Percentiles rank a stretch among this genome's conserved stretches.
These are phyloP conservation scores for Siniperca knerii DNA, from an alignment of 2,113 vertebrate species.

Conservation along the genomic window DNA sequence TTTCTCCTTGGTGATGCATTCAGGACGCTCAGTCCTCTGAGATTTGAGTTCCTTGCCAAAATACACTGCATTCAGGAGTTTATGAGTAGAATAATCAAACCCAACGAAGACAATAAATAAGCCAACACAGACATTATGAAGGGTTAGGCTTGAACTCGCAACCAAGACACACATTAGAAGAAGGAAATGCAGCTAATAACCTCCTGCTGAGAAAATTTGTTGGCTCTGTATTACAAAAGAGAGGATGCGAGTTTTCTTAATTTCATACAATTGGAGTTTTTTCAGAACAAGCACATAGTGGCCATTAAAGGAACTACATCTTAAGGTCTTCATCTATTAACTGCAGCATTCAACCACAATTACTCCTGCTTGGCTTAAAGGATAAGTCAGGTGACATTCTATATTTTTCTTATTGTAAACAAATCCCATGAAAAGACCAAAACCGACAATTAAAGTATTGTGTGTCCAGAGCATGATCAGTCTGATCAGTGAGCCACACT, in stretches of 20 bases:
- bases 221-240: no score
- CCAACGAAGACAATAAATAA: background rate
- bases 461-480: background rate
- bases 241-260: background rate
- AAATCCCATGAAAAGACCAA: no score
- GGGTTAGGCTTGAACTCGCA: no score
- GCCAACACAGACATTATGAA: background rate
- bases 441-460: background rate
- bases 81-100: slow-evolving; percentile 7
- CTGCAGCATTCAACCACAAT: background rate
- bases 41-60: slow-evolving; percentile 22
- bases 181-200: background rate
- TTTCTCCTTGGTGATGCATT: background rate
- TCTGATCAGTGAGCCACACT: background rate
- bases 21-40: background rate
- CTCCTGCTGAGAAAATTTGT: background rate
- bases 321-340: background rate
- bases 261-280: background rate
- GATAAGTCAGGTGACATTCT: no score
- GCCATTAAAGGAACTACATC: background rate
- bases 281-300: background rate
- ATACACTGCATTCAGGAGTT: slow-evolving; percentile 14
- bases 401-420: no score
- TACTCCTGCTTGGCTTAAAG: no score
- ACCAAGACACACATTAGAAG: background rate